These are phyloP conservation scores for Rhodophaea formosa DNA, from an alignment of 2,888 invertebrate species.

Conservation along the genomic window DNA sequence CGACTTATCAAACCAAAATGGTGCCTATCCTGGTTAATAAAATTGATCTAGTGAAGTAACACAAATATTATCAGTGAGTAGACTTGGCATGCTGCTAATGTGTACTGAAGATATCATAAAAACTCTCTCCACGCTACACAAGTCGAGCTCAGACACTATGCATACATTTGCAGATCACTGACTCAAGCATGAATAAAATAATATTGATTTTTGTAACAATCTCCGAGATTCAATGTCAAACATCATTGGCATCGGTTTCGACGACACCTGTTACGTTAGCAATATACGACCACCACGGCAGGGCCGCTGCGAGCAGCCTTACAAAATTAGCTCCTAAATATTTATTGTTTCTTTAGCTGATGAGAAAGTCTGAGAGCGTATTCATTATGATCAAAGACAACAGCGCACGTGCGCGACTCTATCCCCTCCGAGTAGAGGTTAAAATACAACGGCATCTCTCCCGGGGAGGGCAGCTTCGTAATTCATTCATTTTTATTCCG, in stretches of 20 bases:
- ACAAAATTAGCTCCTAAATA: conserved; percentile 38
- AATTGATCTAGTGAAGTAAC: background rate
- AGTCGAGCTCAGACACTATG: conserved; percentile 9
- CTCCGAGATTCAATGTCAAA: conserved; percentile 49
- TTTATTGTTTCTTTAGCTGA: conserved; percentile 42
- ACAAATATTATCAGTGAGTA: background rate
- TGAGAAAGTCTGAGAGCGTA: conserved; percentile 45
- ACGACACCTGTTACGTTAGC: conserved; percentile 69
- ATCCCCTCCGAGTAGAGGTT: conserved; percentile 60
- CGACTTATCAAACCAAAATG: background rate
- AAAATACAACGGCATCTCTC: conserved; percentile 55
- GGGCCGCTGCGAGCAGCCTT: conserved; percentile 26
- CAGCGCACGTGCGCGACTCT: conserved; percentile 69
- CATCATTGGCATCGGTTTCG: conserved; percentile 39
- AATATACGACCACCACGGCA: conserved; percentile 30
- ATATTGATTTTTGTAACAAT: conserved; percentile 49
- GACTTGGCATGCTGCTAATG: background rate
- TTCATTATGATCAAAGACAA: conserved; percentile 52
- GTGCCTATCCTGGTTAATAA: background rate
- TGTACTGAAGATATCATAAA: background rate
- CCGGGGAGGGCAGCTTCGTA: conserved; percentile 49
- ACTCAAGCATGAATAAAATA: conserved; percentile 31
- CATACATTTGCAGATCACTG: conserved; percentile 21
- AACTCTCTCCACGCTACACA: conserved; percentile 1
- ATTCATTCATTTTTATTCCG: conserved; percentile 66